Evolutionary conservation across 1,140 invertebrate genomes (phyloP).

Genomic region (Trypoxylus dichotomus): DNA sequence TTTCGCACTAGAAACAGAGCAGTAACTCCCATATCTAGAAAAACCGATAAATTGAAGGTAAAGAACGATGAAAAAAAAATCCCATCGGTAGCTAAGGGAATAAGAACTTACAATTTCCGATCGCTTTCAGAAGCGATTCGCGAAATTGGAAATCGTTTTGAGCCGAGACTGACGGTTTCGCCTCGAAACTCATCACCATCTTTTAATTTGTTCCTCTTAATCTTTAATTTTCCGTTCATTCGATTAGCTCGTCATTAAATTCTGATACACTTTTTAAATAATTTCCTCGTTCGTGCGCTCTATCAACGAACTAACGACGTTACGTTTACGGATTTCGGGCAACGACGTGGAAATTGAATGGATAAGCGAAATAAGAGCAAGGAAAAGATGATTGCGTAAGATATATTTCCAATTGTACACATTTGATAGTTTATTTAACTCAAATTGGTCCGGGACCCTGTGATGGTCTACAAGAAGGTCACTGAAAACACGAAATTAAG

Average conservation of each 20-base stretch:
- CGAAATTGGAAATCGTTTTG: slow-evolving; percentile 22
- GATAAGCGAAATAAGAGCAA: neutral
- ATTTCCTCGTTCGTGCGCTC: neutral
- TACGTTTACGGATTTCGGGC: neutral
- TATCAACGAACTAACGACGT: neutral
- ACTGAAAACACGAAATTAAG: too few relatives aligned
- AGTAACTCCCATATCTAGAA: neutral
- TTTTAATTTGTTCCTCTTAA: slow-evolving; percentile 30
- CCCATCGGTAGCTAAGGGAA: neutral
- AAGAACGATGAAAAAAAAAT: neutral
- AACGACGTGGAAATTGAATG: neutral
- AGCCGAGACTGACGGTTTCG: slow-evolving; percentile 7
- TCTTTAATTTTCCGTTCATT: slow-evolving; percentile 27
- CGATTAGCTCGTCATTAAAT: slow-evolving; percentile 9
- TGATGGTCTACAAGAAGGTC: too few relatives aligned
- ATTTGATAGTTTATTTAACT: too few relatives aligned
- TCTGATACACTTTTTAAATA: slow-evolving; percentile 18
- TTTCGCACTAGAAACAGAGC: too few relatives aligned
- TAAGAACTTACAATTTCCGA: slow-evolving; percentile 28
- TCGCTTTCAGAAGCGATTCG: slow-evolving; percentile 12
- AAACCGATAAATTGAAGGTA: neutral
- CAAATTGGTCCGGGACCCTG: too few relatives aligned
- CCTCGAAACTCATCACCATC: slow-evolving; percentile 26
- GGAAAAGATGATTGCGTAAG: too few relatives aligned
- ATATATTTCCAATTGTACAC: too few relatives aligned